These are phyloP conservation scores for Eupithecia subumbrata DNA, from an alignment of 2,888 invertebrate genomes.

Conservation along the genomic window DNA sequence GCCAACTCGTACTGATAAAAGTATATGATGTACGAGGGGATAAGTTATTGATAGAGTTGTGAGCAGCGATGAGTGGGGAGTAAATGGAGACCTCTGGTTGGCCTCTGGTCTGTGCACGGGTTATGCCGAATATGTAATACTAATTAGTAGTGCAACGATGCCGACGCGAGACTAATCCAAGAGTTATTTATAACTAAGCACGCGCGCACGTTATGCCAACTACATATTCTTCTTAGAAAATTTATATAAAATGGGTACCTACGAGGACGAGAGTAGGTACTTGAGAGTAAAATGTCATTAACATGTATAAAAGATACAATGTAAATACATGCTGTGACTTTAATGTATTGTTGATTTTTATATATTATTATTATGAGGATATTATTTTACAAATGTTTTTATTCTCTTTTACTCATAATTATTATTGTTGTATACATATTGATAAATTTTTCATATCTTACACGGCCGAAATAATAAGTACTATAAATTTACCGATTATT, in stretches of 20 bases:
- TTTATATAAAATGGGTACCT: slow-evolving; percentile 69
- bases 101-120: neutral
- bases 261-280: slow-evolving; percentile 54
- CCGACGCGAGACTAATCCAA: slow-evolving; percentile 13
- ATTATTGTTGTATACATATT: slow-evolving; percentile 65
- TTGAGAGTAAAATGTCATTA: slow-evolving; percentile 56
- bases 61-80: neutral
- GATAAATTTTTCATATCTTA: slow-evolving; percentile 72
- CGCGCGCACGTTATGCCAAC: slow-evolving; percentile 63
- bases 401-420: slow-evolving; percentile 65
- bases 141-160: slow-evolving; percentile 6
- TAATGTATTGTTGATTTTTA: slow-evolving; percentile 72
- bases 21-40: neutral
- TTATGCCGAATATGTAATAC: slow-evolving; percentile 3
- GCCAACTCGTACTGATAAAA: slow-evolving; percentile 40
- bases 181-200: slow-evolving; percentile 38
- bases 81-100: neutral
- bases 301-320: slow-evolving; percentile 57
- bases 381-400: slow-evolving; percentile 70
- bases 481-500: slow-evolving; percentile 53
- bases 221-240: slow-evolving; percentile 58
- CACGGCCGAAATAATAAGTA: slow-evolving; percentile 66
- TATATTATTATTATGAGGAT: slow-evolving; percentile 55
- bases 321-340: slow-evolving; percentile 74
- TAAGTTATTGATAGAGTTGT: neutral